These are phyloP conservation scores for Ranitomeya variabilis DNA, from an alignment of 2,113 vertebrate species.

Conservation along the genomic window DNA sequence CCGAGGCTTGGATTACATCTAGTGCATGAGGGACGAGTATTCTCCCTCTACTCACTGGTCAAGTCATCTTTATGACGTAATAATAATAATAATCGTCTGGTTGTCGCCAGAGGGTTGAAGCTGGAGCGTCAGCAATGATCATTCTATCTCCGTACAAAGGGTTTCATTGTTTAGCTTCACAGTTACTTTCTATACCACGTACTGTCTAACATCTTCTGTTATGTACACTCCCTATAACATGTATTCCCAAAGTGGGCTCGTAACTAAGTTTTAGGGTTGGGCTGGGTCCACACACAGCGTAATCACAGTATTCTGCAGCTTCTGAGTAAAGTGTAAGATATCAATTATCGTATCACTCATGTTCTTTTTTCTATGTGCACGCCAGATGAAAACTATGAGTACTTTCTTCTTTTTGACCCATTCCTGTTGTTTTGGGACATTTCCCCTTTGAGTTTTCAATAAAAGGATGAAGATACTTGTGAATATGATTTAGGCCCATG, in stretches of 20 bases:
- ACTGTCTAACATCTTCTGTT: background rate
- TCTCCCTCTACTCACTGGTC: background rate
- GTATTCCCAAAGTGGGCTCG: background rate
- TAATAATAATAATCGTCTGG: constrained; percentile 7
- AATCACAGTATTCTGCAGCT: background rate
- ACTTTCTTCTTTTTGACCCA: no score
- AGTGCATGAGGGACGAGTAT: background rate
- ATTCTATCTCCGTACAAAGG: background rate
- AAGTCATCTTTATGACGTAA: constrained; percentile 5
- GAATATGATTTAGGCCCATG: background rate
- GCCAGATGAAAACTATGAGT: no score
- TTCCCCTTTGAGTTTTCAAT: background rate
- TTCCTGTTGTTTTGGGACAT: background rate
- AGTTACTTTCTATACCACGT: background rate
- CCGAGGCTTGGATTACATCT: background rate
- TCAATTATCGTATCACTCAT: background rate
- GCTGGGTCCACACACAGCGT: background rate
- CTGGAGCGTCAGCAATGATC: background rate
- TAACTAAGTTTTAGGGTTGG: background rate
- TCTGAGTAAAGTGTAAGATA: background rate
- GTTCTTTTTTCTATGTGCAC: background rate
- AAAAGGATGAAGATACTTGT: background rate
- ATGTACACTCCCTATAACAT: constrained; percentile 1
- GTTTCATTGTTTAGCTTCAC: constrained; percentile 12
- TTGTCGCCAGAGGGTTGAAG: background rate